These are phyloP conservation scores for Marasmarcha lunaedactyla DNA, from an alignment of 2,888 invertebrate genomes.

Conservation along the genomic window DNA sequence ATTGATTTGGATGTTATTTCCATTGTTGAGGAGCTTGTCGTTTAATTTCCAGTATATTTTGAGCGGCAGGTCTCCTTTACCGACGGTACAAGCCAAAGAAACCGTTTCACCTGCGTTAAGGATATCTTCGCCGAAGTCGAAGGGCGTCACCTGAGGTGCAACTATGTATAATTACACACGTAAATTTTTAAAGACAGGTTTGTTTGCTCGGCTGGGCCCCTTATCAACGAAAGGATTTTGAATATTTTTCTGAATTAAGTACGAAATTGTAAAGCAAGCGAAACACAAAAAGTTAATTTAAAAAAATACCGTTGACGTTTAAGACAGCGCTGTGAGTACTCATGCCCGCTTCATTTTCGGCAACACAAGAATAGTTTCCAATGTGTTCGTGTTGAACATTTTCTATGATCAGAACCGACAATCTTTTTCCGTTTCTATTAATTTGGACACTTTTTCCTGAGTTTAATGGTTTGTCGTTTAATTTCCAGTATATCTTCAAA, in stretches of 20 bases:
- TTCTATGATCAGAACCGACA: conserved; percentile 73
- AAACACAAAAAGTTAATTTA: not conserved
- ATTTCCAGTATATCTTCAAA: conserved; percentile 79
- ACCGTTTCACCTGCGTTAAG: conserved; percentile 79
- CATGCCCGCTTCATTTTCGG: conserved; percentile 70
- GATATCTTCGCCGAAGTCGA: conserved; percentile 74
- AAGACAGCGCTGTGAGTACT: conserved; percentile 67
- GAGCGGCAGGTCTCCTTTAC: conserved; percentile 81
- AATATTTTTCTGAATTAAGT: conserved; percentile 70
- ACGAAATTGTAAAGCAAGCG: conserved; percentile 70
- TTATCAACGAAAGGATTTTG: conserved; percentile 24
- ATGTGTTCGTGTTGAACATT: conserved; percentile 71
- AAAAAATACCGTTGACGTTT: conserved; percentile 51
- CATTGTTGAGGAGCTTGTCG: conserved; percentile 43
- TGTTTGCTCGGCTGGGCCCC: too few relatives aligned
- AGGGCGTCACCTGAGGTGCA: conserved; percentile 76
- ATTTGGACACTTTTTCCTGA: conserved; percentile 66
- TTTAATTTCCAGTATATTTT: conserved; percentile 80
- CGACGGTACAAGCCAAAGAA: conserved; percentile 76
- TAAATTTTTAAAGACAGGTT: too few relatives aligned
- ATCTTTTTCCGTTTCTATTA: conserved; percentile 65
- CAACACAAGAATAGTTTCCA: conserved; percentile 74
- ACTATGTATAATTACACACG: conserved; percentile 50
- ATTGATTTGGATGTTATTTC: conserved; percentile 63
- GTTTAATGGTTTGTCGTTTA: conserved; percentile 49